Conservation (phyloP, 2,797 vertebrate species). For the Crenichthys baileyi region DNA sequence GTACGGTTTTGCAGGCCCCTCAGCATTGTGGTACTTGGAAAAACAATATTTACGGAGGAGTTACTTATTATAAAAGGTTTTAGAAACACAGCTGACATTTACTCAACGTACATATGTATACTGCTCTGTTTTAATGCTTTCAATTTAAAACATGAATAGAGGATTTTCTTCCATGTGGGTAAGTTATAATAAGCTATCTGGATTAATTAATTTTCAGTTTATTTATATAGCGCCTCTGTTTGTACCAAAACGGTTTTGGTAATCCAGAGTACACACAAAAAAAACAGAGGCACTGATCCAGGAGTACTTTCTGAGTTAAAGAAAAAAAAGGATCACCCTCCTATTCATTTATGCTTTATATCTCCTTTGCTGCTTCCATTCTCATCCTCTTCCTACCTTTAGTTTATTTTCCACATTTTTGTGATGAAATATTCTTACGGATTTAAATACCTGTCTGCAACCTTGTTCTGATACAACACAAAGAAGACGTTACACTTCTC, state of each 20-base stretch:
- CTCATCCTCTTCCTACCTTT: not conserved
- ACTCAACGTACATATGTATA: not conserved
- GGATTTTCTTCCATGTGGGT: too few relatives aligned
- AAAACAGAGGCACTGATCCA: not conserved
- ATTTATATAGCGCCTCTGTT: too few relatives aligned
- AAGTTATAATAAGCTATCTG: too few relatives aligned
- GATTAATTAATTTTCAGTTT: too few relatives aligned
- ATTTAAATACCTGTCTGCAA: not conserved
- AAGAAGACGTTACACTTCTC: not conserved
- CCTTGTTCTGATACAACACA: not conserved
- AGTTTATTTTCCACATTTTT: not conserved
- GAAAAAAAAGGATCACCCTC: not conserved
- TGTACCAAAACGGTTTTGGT: not conserved
- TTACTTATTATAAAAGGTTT: not conserved
- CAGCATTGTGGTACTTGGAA: not conserved
- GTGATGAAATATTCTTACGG: not conserved
- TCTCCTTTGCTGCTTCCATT: not conserved
- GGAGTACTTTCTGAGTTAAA: not conserved
- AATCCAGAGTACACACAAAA: not conserved
- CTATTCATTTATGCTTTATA: not conserved
- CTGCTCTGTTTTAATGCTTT: not conserved
- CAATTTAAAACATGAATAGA: not conserved
- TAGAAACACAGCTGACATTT: not conserved
- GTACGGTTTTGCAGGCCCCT: not conserved
- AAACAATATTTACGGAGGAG: not conserved